Conservation (phyloP, 2,113 vertebrate genomes). For the Mustela nigripes region DNA sequence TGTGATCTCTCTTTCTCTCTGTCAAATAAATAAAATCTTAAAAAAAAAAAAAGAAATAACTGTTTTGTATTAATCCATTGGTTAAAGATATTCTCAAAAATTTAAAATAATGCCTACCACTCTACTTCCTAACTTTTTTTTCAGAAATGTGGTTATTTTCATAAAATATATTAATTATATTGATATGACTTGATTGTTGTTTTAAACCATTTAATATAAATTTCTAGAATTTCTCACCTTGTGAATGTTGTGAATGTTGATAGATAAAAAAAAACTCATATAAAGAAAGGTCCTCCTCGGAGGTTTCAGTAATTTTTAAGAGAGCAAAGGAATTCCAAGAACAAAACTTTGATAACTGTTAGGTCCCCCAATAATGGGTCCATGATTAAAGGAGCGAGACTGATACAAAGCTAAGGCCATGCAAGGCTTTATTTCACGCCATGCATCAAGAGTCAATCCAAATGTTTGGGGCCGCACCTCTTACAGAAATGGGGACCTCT, state of each 20-base stretch:
- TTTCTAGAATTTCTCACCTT: background rate
- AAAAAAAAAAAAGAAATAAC: too few species aligned
- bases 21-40: too few species aligned
- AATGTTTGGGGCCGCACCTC: too few species aligned
- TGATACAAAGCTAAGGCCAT: too few species aligned
- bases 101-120: background rate
- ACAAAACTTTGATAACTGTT: background rate
- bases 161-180: background rate
- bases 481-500: too few species aligned
- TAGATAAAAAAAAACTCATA: background rate
- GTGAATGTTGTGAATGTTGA: background rate
- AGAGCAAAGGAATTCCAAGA: background rate
- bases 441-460: too few species aligned
- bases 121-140: background rate
- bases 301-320: background rate
- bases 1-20: too few species aligned
- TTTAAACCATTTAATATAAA: background rate
- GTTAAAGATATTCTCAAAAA: background rate
- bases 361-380: too few species aligned
- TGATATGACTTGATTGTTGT: background rate
- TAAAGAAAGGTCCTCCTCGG: background rate
- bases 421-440: too few species aligned
- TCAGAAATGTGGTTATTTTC: background rate
- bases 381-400: too few species aligned
- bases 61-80: background rate